These are phyloP conservation scores for Micrasema longulum DNA, from an alignment of 1,140 invertebrate species.

Conservation along the genomic window DNA sequence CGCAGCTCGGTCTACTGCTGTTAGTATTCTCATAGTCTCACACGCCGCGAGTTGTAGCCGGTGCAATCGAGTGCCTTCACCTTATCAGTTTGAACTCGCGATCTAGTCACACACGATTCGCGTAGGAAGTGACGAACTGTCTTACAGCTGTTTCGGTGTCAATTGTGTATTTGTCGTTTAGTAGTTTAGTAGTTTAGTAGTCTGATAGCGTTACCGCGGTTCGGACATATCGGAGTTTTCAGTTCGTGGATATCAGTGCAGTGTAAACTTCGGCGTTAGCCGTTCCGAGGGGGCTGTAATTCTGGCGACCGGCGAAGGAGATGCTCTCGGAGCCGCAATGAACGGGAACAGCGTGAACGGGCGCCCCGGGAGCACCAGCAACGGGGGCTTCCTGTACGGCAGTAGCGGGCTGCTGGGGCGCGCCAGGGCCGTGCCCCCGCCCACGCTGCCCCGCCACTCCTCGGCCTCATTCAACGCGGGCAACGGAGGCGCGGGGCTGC, in stretches of 20 bases:
- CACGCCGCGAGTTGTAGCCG: slow-evolving; percentile 6
- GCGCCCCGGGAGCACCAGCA: slow-evolving; percentile 54
- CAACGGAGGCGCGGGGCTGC: slow-evolving; percentile 63
- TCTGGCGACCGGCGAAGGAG: background rate
- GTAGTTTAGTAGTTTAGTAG: background rate
- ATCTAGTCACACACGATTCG: background rate
- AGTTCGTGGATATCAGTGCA: slow-evolving; percentile 6
- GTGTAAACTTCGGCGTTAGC: background rate
- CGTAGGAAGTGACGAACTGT: slow-evolving; percentile 16
- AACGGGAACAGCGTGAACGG: slow-evolving; percentile 54
- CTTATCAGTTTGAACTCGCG: background rate
- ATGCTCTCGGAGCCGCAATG: slow-evolving; percentile 36
- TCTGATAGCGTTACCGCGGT: background rate
- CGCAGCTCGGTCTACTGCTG: background rate
- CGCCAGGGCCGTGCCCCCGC: slow-evolving; percentile 72
- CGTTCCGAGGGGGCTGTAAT: background rate
- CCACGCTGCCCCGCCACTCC: slow-evolving; percentile 75
- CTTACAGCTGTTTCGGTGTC: slow-evolving; percentile 27
- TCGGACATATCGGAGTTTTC: background rate
- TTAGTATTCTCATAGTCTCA: background rate
- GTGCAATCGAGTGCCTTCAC: slow-evolving; percentile 22
- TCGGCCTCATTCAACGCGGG: slow-evolving; percentile 60
- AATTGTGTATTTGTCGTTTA: slow-evolving; percentile 12
- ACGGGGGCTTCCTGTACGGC: slow-evolving; percentile 65
- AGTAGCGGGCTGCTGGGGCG: slow-evolving; percentile 63